phyloP scores from a whole-genome alignment of 2,113 vertebrate genomes.

The Platichthys stellatus region DNA sequence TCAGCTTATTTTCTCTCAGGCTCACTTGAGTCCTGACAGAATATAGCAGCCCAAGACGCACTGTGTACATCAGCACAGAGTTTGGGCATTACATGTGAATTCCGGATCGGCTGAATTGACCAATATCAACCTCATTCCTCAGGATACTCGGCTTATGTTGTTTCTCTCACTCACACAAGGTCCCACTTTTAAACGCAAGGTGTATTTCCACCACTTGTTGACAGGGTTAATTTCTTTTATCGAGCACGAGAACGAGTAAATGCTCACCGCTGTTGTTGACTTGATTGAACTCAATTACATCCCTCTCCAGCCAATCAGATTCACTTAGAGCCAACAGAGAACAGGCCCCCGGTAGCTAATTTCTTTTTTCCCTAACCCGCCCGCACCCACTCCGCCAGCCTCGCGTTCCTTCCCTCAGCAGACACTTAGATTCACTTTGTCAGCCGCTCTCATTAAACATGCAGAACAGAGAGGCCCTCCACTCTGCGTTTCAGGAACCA shows the following conservation, averaged over 20 bases:
- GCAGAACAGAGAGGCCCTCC: constrained; percentile 59
- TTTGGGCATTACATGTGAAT: not conserved
- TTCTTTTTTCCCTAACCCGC: constrained; percentile 29
- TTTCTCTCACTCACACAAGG: not conserved
- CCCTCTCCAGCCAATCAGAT: constrained; percentile 51
- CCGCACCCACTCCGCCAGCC: constrained; percentile 19
- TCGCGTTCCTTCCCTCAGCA: constrained; percentile 29
- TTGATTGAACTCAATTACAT: constrained; percentile 29
- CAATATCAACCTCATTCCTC: not conserved
- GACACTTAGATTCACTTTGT: constrained; percentile 64
- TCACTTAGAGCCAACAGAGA: constrained; percentile 63
- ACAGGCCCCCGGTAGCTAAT: constrained; percentile 59
- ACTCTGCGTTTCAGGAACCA: constrained; percentile 53
- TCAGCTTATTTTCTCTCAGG: too few relatives aligned
- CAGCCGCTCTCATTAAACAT: constrained; percentile 58
- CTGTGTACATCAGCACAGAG: not conserved
- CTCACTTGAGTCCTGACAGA: too few relatives aligned
- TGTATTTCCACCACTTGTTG: constrained; percentile 1
- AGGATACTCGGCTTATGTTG: not conserved
- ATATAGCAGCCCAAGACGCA: too few relatives aligned
- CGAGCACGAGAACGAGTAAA: constrained; percentile 26
- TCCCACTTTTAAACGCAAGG: not conserved
- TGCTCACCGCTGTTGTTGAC: constrained; percentile 21
- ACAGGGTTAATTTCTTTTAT: constrained; percentile 2
- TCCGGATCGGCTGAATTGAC: not conserved